A percentile compares a stretch with the other conserved stretches of the same genome.
phyloP scores from a whole-genome alignment of 64 coral and sea anemone genomes.

The Dendronephthya gigantea region DNA sequence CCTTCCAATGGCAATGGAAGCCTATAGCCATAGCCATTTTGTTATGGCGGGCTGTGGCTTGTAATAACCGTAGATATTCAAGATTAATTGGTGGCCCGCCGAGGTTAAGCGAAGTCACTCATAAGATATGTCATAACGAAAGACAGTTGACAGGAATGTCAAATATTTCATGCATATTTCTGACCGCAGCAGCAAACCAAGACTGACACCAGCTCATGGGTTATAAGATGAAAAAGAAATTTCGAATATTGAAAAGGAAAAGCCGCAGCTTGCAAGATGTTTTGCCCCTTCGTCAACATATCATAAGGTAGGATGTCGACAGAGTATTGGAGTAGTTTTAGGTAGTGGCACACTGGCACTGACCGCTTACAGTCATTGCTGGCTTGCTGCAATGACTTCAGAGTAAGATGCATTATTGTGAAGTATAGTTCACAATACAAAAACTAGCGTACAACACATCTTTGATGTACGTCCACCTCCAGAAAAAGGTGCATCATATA shows the following conservation, averaged over 20 bases:
- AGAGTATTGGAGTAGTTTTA: neutral
- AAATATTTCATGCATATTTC: neutral
- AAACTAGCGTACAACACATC: too few species aligned
- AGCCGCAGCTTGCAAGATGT: neutral
- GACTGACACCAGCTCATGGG: neutral
- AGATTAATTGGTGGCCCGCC: neutral
- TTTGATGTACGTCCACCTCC: too few species aligned
- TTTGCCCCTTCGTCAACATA: neutral
- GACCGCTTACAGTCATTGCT: too few species aligned
- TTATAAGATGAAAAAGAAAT: neutral
- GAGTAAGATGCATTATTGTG: too few species aligned
- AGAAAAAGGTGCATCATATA: too few species aligned
- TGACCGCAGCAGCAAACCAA: neutral
- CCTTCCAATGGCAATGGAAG: neutral
- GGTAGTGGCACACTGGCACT: neutral
- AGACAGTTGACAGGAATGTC: neutral
- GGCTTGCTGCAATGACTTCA: too few species aligned
- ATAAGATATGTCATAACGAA: neutral
- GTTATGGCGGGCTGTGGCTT: too few species aligned
- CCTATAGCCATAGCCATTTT: too few species aligned
- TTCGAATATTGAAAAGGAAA: neutral
- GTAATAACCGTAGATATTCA: too few species aligned
- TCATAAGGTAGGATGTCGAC: neutral
- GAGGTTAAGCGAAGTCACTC: neutral
- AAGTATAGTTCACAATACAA: too few species aligned